These are phyloP conservation scores for Cettia cetti DNA, from an alignment of 2,113 vertebrate species.

Conservation along the genomic window DNA sequence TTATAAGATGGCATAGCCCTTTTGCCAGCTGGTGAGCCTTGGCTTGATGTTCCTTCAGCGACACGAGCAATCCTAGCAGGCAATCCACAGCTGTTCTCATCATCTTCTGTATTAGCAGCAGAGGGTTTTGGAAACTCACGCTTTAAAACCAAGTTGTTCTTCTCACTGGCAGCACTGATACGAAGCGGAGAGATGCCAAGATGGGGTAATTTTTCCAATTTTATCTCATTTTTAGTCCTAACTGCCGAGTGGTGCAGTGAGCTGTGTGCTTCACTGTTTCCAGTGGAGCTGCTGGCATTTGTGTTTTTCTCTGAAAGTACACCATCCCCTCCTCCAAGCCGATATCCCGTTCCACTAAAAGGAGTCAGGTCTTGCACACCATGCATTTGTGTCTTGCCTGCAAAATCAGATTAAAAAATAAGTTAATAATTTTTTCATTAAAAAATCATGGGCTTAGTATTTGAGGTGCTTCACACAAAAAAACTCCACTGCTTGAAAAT, in stretches of 20 bases:
- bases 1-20: neutral
- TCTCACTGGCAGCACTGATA: neutral
- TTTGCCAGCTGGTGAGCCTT: neutral
- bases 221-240: slow-evolving; percentile 14
- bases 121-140: slow-evolving; percentile 69
- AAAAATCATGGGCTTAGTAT: neutral
- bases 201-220: neutral
- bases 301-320: neutral
- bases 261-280: neutral
- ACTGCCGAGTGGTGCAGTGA: neutral
- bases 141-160: neutral
- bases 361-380: slow-evolving; percentile 73
- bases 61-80: slow-evolving; percentile 64
- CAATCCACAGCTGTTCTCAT: slow-evolving; percentile 75
- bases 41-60: neutral
- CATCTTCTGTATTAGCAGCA: slow-evolving; percentile 69
- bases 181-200: neutral
- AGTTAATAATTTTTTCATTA: neutral
- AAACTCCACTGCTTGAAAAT: neutral
- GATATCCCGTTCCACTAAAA: slow-evolving; percentile 86
- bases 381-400: slow-evolving; percentile 64
- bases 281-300: neutral
- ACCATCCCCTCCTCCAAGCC: slow-evolving; percentile 73
- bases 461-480: neutral
- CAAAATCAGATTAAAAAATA: slow-evolving; percentile 22